Percentiles rank a stretch among this genome's conserved stretches.
Evolutionary conservation across 2,113 vertebrate species (phyloP).

Genomic region (Hippoglossus stenolepis): DNA sequence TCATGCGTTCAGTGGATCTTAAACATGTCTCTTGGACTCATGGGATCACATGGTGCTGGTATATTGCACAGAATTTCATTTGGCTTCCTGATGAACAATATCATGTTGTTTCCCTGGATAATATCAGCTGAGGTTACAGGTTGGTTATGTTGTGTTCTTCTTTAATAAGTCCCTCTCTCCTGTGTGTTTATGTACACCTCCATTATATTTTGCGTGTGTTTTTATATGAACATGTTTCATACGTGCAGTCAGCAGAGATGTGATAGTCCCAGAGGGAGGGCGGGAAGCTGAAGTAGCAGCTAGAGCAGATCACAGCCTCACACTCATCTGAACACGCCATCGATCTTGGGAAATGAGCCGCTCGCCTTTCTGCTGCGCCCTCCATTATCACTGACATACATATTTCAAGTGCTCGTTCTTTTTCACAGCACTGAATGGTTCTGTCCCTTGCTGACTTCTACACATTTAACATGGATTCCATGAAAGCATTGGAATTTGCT

Average conservation of each 20-base stretch:
- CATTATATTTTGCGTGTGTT: neutral
- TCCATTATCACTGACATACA: neutral
- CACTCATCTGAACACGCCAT: constrained; percentile 29
- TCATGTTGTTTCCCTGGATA: neutral
- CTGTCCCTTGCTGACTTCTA: neutral
- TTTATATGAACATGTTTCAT: constrained; percentile 12
- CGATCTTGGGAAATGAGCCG: constrained; percentile 40
- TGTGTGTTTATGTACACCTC: rapidly evolving
- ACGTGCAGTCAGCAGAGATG: constrained; percentile 40
- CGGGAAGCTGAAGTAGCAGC: constrained; percentile 21
- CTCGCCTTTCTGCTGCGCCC: constrained; percentile 20
- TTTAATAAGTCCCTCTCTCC: neutral
- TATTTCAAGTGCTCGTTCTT: neutral
- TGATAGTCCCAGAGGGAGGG: constrained; percentile 49
- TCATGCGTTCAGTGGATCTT: neutral
- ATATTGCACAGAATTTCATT: neutral
- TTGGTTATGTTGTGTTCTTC: neutral
- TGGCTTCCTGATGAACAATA: neutral
- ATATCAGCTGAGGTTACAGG: neutral
- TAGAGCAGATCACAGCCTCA: constrained; percentile 22
- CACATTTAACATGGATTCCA: neutral
- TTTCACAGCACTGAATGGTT: neutral
- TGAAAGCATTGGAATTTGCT: neutral
- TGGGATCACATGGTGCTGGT: neutral
- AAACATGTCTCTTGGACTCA: neutral